These are phyloP conservation scores for Aporophyla nigra DNA, from an alignment of 2,888 invertebrate species.

Conservation along the genomic window DNA sequence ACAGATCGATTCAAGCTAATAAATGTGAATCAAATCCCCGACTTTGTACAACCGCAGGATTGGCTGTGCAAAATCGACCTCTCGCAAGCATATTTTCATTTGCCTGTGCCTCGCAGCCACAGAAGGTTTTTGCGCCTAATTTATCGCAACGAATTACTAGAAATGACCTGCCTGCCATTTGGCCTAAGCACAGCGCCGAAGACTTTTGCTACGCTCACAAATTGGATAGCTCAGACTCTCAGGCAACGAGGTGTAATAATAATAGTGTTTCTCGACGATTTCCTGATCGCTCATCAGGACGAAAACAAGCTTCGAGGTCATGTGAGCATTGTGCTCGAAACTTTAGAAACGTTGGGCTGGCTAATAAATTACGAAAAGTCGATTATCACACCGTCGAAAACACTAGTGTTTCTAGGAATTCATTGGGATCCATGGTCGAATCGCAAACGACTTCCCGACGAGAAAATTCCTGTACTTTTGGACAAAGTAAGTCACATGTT, in stretches of 20 bases:
- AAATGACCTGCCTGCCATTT: not conserved
- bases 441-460: too few relatives aligned
- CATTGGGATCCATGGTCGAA: not conserved
- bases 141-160: not conserved
- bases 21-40: too few relatives aligned
- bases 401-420: not conserved
- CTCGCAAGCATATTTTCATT: too few relatives aligned
- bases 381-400: not conserved
- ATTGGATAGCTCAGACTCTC: constrained; percentile 5
- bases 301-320: not conserved
- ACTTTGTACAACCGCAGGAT: too few relatives aligned
- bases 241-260: not conserved
- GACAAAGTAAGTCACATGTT: not conserved
- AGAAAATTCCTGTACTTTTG: not conserved
- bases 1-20: too few relatives aligned
- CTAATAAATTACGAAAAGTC: not conserved
- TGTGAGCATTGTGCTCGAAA: not conserved
- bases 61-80: too few relatives aligned
- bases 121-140: not conserved
- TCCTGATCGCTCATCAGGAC: too few relatives aligned
- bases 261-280: not conserved
- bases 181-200: not conserved
- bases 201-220: constrained; percentile 1
- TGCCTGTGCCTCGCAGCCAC: not conserved
- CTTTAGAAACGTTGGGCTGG: not conserved